These are phyloP conservation scores for Oceanodroma leucorhoa DNA, from an alignment of 2,797 vertebrate genomes.

Conservation along the genomic window DNA sequence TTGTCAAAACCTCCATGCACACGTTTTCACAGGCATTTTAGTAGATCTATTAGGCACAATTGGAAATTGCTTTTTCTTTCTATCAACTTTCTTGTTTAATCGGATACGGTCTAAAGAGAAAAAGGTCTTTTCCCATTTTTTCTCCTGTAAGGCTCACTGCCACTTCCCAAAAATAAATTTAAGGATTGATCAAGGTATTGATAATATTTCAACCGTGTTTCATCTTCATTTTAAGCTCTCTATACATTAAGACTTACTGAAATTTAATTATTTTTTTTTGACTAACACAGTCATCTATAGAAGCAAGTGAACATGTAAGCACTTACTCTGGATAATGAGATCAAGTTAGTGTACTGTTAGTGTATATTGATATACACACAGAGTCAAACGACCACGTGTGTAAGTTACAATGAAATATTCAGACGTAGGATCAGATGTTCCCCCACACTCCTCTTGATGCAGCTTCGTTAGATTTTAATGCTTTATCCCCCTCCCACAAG, in stretches of 20 bases:
- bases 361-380: fast-evolving
- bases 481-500: neutral
- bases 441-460: neutral
- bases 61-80: neutral
- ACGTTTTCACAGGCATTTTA: neutral
- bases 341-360: neutral
- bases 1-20: neutral
- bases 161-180: neutral
- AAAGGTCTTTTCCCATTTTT: neutral
- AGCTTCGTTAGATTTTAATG: neutral
- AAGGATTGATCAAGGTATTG: neutral
- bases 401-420: neutral
- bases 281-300: neutral
- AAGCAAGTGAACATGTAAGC: neutral
- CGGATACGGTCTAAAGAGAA: neutral
- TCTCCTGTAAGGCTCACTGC: too few relatives aligned
- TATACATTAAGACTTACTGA: neutral
- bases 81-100: neutral
- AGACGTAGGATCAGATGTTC: fast-evolving
- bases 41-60: neutral
- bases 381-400: fast-evolving
- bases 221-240: neutral
- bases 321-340: fast-evolving
- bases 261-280: neutral
- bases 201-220: neutral